Evolutionary conservation across 2,797 vertebrate genomes (phyloP).

Genomic region (Spinibarbus caldwelli): DNA sequence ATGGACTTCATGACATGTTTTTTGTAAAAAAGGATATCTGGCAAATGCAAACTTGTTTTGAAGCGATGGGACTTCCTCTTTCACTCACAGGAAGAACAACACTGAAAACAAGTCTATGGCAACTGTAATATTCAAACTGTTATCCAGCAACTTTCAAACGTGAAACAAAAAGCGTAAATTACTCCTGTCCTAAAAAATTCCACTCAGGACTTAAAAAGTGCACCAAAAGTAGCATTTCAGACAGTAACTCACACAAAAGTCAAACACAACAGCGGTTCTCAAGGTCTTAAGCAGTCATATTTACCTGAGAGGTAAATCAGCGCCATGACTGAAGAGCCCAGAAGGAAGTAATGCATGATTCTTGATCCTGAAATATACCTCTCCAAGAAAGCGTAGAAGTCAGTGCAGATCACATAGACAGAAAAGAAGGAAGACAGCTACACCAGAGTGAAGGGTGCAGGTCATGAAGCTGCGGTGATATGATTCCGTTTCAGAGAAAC

Average conservation of each 20-base stretch:
- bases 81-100: conserved; percentile 73
- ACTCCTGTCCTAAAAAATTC: not conserved
- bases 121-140: conserved; percentile 75
- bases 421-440: not conserved
- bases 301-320: conserved; percentile 74
- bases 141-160: not conserved
- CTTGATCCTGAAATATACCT: not conserved
- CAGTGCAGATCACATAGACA: not conserved
- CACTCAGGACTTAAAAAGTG: not conserved
- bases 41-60: conserved; percentile 42
- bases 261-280: not conserved
- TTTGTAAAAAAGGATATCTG: not conserved
- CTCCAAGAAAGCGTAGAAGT: not conserved
- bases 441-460: not conserved
- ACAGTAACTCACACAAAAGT: not conserved
- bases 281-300: not conserved
- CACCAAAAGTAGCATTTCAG: not conserved
- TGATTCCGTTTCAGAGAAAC: conserved; percentile 6
- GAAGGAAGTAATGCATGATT: conserved; percentile 70
- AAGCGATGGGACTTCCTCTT: conserved; percentile 76
- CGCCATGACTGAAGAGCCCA: conserved; percentile 64
- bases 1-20: not conserved
- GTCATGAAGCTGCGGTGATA: conserved; percentile 5
- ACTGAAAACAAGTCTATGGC: conserved; percentile 53
- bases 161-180: not conserved